Conservation (phyloP, 1,140 invertebrate genomes). For the Dufourea novaeangliae region DNA sequence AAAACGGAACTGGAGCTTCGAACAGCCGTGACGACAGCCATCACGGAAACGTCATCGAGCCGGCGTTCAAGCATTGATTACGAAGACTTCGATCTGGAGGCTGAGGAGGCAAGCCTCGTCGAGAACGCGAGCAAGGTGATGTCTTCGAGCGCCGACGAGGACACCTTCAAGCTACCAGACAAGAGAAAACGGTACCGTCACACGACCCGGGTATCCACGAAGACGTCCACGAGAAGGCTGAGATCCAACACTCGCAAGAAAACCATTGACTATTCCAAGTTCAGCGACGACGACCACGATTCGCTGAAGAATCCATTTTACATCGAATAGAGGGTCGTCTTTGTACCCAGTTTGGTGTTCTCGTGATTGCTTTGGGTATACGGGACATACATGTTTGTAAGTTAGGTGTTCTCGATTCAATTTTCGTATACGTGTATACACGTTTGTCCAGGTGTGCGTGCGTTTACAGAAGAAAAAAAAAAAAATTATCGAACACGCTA, state of each 20-base stretch:
- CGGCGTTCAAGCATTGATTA: background rate
- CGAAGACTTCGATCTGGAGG: background rate
- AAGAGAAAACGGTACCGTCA: background rate
- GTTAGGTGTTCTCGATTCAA: too few species aligned
- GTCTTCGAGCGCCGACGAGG: constrained; percentile 11
- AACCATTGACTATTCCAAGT: background rate
- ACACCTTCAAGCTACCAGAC: constrained; percentile 61
- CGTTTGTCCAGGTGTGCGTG: too few species aligned
- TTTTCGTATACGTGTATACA: too few species aligned
- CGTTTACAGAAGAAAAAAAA: too few species aligned
- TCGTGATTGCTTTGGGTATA: too few species aligned
- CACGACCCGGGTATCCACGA: constrained; percentile 35
- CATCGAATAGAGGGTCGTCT: too few species aligned
- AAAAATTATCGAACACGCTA: too few species aligned
- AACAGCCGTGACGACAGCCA: constrained; percentile 3
- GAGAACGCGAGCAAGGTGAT: background rate
- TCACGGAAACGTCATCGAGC: rapidly evolving
- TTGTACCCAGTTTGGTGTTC: too few species aligned
- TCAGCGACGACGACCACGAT: constrained; percentile 29
- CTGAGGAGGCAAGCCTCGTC: background rate
- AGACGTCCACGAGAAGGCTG: constrained; percentile 24
- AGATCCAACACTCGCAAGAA: constrained; percentile 16
- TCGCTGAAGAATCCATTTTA: background rate
- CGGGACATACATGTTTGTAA: too few species aligned
- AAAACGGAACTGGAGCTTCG: constrained; percentile 31